Conservation (phyloP, 2,888 invertebrate species). For the Lasioglossum leucozonium region DNA sequence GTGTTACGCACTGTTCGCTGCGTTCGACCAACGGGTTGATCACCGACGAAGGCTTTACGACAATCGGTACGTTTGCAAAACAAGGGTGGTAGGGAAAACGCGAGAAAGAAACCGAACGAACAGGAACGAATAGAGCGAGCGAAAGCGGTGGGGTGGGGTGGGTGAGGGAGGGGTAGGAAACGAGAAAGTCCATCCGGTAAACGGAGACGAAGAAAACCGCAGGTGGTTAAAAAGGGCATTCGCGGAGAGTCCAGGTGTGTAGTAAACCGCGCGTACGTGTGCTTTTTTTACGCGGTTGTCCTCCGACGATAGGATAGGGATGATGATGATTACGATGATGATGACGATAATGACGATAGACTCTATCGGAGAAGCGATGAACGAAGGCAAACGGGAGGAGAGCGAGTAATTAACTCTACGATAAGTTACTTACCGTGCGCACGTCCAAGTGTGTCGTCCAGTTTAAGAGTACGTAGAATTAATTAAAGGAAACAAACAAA, state of each 20-base stretch:
- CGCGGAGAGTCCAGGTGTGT: slow-evolving; percentile 38
- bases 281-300: slow-evolving; percentile 39
- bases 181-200: slow-evolving; percentile 46
- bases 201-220: slow-evolving; percentile 26
- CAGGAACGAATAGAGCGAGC: neutral
- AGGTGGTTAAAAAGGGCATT: slow-evolving; percentile 55
- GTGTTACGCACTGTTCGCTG: slow-evolving; percentile 19
- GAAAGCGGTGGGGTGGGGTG: neutral
- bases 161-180: neutral
- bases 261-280: neutral
- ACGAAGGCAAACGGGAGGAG: slow-evolving; percentile 52
- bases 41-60: slow-evolving; percentile 63
- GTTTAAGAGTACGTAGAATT: slow-evolving; percentile 68
- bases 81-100: neutral
- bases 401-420: slow-evolving; percentile 63
- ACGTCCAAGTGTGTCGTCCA: slow-evolving; percentile 81
- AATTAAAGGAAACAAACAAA: slow-evolving; percentile 42
- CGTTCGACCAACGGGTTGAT: slow-evolving; percentile 56
- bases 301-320: slow-evolving; percentile 41
- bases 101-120: neutral
- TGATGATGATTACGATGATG: neutral
- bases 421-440: slow-evolving; percentile 76
- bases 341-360: neutral
- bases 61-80: slow-evolving; percentile 66
- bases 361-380: slow-evolving; percentile 40